phyloP scores from a whole-genome alignment of 2,888 invertebrate genomes.

The Pecten maximus region DNA sequence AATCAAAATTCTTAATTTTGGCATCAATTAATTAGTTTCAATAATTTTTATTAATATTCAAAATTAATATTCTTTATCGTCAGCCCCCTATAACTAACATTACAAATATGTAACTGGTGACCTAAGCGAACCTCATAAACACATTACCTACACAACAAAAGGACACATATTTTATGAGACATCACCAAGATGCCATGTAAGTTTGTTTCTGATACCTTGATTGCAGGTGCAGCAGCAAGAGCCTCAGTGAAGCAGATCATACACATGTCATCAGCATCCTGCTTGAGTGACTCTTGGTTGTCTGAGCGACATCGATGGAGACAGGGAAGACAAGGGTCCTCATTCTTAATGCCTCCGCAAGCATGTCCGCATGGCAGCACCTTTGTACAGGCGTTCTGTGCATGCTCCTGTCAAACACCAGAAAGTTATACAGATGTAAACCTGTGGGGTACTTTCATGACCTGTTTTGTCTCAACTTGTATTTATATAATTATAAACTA shows the following conservation, averaged over 20 bases:
- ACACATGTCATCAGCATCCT: constrained; percentile 99
- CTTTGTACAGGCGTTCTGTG: constrained; percentile 91
- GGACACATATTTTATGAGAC: no score
- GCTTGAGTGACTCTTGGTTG: constrained; percentile 86
- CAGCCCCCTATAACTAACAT: no score
- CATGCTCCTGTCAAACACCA: constrained; percentile 87
- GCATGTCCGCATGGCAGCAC: constrained; percentile 93
- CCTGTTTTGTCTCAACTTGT: no score
- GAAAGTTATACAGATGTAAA: background rate
- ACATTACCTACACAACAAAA: no score
- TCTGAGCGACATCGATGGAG: constrained; percentile 89
- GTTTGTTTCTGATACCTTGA: constrained; percentile 85
- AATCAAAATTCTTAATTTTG: no score
- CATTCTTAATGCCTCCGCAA: constrained; percentile 96
- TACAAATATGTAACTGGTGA: no score
- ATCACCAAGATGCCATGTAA: no score
- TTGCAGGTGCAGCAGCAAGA: constrained; percentile 95
- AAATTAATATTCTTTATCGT: no score
- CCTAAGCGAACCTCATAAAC: no score
- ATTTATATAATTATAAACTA: no score
- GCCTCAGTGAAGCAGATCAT: constrained; percentile 99
- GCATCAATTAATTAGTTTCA: no score
- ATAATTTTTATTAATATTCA: no score
- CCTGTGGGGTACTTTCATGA: background rate
- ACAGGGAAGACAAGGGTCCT: constrained; percentile 93